These are phyloP conservation scores for Sandelia bainsii DNA, from an alignment of 2,797 vertebrate species.

Conservation along the genomic window DNA sequence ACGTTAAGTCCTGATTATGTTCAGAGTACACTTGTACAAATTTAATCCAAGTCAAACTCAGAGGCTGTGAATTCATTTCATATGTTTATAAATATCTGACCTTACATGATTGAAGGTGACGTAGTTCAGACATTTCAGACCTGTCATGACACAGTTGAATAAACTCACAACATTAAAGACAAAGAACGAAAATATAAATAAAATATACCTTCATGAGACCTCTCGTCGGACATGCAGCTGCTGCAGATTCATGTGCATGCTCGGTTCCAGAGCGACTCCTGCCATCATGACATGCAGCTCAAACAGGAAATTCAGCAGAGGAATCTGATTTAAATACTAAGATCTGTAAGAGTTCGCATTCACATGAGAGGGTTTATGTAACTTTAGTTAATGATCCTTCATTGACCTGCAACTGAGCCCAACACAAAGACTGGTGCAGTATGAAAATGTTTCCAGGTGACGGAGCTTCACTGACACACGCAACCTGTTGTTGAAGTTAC, in stretches of 20 bases:
- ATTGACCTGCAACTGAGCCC: slow-evolving; percentile 7
- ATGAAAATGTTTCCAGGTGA: slow-evolving; percentile 5
- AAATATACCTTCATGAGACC: background rate
- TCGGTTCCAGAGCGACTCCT: background rate
- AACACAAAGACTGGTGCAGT: background rate
- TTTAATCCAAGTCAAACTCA: background rate
- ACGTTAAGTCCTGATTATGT: background rate
- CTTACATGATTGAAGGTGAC: background rate
- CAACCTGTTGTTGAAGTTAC: background rate
- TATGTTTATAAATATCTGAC: too few species aligned
- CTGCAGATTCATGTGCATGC: slow-evolving; percentile 9
- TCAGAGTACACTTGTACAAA: background rate
- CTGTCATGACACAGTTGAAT: background rate
- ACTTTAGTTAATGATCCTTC: slow-evolving; percentile 16
- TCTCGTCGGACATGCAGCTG: slow-evolving; percentile 14
- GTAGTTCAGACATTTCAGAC: background rate
- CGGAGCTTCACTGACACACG: background rate
- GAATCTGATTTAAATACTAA: background rate
- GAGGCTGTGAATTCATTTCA: background rate
- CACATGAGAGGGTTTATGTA: background rate
- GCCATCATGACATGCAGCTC: slow-evolving; percentile 21
- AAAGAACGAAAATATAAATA: slow-evolving; percentile 11
- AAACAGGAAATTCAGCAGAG: background rate
- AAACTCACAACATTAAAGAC: slow-evolving; percentile 9
- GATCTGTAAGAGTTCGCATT: background rate